Evolutionary conservation across 2,113 vertebrate genomes (phyloP).

Genomic region (Epinephelus lanceolatus): DNA sequence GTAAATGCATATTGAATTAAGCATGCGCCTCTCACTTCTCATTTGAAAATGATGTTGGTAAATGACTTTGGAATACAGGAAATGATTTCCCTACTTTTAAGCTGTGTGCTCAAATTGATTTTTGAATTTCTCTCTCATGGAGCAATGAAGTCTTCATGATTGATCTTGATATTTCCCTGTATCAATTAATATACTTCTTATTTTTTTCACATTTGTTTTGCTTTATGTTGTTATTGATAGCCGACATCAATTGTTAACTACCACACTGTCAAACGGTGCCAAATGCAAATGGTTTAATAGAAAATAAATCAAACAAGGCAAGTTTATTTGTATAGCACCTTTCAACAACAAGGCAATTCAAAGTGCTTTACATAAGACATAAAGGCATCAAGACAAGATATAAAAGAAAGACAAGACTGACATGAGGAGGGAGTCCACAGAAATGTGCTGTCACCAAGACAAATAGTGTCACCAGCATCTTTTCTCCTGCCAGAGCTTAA

Average conservation of each 20-base stretch:
- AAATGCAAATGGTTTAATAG: neutral
- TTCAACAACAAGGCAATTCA: neutral
- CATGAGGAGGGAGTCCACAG: neutral
- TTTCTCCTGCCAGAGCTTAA: neutral
- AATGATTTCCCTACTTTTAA: neutral
- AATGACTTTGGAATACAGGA: slow-evolving; percentile 13
- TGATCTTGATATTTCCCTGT: neutral
- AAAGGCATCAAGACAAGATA: neutral
- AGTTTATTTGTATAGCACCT: neutral
- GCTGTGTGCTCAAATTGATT: neutral
- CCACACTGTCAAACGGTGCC: neutral
- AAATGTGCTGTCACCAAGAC: neutral
- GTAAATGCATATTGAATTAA: slow-evolving; percentile 2
- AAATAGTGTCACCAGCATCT: neutral
- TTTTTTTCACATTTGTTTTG: neutral
- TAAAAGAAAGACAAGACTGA: neutral
- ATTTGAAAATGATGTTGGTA: neutral
- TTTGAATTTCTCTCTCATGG: neutral
- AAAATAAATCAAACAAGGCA: neutral
- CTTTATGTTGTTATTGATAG: neutral
- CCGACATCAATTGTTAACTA: neutral
- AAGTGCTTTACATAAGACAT: neutral
- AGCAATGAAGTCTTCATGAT: neutral
- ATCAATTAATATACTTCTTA: neutral
- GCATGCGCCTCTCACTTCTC: neutral